phyloP scores from a whole-genome alignment of 2,113 vertebrate genomes.

The Kryptolebias marmoratus region DNA sequence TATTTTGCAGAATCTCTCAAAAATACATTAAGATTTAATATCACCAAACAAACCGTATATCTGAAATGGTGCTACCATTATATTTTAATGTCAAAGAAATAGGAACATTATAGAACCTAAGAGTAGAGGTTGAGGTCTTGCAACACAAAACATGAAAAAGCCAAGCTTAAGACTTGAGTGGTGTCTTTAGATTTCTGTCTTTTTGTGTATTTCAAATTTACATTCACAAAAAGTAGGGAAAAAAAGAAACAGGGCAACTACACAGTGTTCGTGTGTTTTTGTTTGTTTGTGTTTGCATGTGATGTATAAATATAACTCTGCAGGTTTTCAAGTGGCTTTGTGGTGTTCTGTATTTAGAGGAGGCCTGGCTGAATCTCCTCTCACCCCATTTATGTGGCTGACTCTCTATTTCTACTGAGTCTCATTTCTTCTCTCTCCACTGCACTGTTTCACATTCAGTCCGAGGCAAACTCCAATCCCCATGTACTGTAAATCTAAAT shows the following conservation, averaged over 20 bases:
- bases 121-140: neutral
- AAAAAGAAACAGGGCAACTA: conserved; percentile 20
- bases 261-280: conserved; percentile 22
- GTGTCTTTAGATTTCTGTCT: conserved; percentile 1
- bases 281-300: conserved; percentile 55
- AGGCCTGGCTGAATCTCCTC: conserved; percentile 63
- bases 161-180: neutral
- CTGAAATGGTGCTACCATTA: too few relatives aligned
- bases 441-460: conserved; percentile 21
- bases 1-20: too few relatives aligned
- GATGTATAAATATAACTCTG: conserved; percentile 72
- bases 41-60: neutral
- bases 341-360: conserved; percentile 74
- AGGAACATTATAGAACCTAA: too few relatives aligned
- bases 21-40: neutral
- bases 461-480: neutral
- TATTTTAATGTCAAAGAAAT: too few relatives aligned
- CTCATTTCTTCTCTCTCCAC: conserved; percentile 41
- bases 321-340: conserved; percentile 82
- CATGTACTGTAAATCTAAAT: conserved; percentile 2
- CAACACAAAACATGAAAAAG: conserved; percentile 13
- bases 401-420: conserved; percentile 44
- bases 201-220: neutral
- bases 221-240: neutral
- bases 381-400: conserved; percentile 75